Evolutionary conservation across 2,797 vertebrate genomes (phyloP).

Genomic region (Furcifer pardalis): DNA sequence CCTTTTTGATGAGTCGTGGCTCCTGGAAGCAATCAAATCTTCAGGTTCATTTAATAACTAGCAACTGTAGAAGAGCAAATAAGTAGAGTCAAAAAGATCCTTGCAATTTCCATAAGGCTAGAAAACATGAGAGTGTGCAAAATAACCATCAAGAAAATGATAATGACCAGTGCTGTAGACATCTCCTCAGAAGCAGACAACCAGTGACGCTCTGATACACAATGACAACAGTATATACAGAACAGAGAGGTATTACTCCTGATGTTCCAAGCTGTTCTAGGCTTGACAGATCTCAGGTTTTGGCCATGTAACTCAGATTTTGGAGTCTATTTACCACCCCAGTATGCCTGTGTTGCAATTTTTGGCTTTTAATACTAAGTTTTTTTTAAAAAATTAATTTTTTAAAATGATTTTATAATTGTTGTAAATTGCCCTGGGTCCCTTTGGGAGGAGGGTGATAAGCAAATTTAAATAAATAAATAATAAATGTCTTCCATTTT

Average conservation of each 20-base stretch:
- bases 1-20: background rate
- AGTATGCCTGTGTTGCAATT: too few species aligned
- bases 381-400: too few species aligned
- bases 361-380: too few species aligned
- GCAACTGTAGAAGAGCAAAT: background rate
- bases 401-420: too few species aligned
- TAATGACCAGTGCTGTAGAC: background rate
- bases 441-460: too few species aligned
- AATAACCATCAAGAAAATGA: background rate
- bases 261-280: background rate
- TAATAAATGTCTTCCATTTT: too few species aligned
- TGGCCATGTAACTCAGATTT: too few species aligned
- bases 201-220: background rate
- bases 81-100: background rate
- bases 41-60: background rate
- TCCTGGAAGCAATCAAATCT: background rate
- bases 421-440: too few species aligned
- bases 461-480: too few species aligned
- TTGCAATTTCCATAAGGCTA: background rate
- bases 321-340: too few species aligned
- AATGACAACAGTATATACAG: background rate
- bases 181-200: background rate
- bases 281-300: background rate
- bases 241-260: background rate
- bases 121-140: background rate